These are phyloP conservation scores for Mythimna lalbum DNA, from an alignment of 2,888 invertebrate genomes.

Conservation along the genomic window DNA sequence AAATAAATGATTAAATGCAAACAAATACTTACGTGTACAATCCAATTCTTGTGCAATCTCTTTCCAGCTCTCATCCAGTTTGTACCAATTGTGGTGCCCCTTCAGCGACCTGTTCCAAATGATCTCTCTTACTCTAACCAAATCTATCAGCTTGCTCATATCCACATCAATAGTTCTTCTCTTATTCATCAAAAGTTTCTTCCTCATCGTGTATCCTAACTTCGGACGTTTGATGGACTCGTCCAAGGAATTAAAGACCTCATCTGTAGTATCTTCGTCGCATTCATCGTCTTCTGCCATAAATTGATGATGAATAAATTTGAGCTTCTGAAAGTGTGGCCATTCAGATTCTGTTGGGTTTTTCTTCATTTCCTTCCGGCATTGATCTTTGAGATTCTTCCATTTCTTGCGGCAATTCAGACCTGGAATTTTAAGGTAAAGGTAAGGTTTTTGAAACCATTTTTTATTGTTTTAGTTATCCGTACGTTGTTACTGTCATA, in stretches of 20 bases:
- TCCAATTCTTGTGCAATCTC: constrained; percentile 85
- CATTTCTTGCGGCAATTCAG: constrained; percentile 87
- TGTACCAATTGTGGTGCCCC: constrained; percentile 88
- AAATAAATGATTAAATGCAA: not conserved
- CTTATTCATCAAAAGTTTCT: constrained; percentile 85
- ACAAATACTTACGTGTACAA: constrained; percentile 82
- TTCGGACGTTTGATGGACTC: constrained; percentile 86
- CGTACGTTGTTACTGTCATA: not conserved
- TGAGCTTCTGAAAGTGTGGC: constrained; percentile 85
- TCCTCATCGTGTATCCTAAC: constrained; percentile 86
- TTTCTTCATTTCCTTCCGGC: constrained; percentile 88
- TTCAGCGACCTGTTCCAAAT: constrained; percentile 88
- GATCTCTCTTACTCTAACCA: constrained; percentile 82
- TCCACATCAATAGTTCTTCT: constrained; percentile 85
- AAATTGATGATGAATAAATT: constrained; percentile 86
- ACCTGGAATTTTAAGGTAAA: constrained; percentile 74
- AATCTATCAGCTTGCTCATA: constrained; percentile 84
- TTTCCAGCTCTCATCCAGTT: constrained; percentile 87
- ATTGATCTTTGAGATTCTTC: constrained; percentile 89
- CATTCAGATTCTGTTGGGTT: constrained; percentile 83
- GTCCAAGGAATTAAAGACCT: constrained; percentile 81
- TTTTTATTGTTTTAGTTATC: not conserved
- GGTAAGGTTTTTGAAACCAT: not conserved
- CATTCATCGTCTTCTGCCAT: constrained; percentile 85
- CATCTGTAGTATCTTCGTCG: constrained; percentile 82